A percentile compares a stretch with the other conserved stretches of the same genome.
Conservation (phyloP, 2,888 invertebrate species). For the Argyresthia albistria region DNA sequence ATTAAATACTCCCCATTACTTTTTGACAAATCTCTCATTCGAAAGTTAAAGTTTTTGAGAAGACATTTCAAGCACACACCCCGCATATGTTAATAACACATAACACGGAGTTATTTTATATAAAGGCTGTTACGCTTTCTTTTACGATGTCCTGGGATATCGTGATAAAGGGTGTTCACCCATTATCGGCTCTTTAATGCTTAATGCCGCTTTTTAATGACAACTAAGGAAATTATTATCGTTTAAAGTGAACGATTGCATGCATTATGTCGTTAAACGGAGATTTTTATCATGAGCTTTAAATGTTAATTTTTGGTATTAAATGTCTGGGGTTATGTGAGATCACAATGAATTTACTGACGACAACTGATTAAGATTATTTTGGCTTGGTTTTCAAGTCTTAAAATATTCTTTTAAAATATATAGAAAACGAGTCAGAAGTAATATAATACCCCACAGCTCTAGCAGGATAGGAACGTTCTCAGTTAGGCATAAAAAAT, state of each 20-base stretch:
- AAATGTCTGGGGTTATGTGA: too few species aligned
- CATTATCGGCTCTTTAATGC: conserved; percentile 49
- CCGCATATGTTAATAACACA: conserved; percentile 41
- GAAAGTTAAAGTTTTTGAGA: conserved; percentile 17
- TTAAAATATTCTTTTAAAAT: too few species aligned
- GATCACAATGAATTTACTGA: too few species aligned
- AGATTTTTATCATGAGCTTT: too few species aligned
- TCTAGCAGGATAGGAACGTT: too few species aligned
- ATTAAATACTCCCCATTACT: background rate
- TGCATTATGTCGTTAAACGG: background rate
- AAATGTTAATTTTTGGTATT: too few species aligned
- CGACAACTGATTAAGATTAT: too few species aligned
- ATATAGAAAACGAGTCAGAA: too few species aligned
- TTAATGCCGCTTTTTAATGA: conserved; percentile 47
- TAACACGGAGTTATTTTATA: conserved; percentile 26
- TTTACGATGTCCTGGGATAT: conserved; percentile 34
- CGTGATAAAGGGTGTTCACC: conserved; percentile 38
- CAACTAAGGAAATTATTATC: conserved; percentile 5
- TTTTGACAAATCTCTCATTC: background rate
- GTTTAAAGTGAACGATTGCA: conserved; percentile 1
- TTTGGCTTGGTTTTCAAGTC: too few species aligned
- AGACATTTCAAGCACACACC: conserved; percentile 20
- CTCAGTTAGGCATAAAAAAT: too few species aligned
- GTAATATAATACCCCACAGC: too few species aligned
- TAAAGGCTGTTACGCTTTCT: conserved; percentile 35